Percentiles rank a stretch among this genome's conserved stretches.
phyloP scores from a whole-genome alignment of 2,888 invertebrate species.

The Campoplex nolae region DNA sequence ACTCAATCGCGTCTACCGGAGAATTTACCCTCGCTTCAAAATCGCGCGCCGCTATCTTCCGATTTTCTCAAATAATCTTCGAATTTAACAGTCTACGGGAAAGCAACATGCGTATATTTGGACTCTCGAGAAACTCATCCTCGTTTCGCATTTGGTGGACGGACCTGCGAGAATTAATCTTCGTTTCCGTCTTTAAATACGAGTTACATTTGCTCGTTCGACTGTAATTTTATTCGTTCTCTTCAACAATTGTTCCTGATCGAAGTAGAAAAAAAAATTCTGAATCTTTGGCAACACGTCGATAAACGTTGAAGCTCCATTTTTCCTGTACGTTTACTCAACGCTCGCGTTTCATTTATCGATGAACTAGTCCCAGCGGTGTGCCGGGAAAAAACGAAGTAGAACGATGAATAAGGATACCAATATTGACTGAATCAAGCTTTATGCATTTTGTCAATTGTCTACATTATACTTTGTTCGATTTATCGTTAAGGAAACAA shows the following conservation, averaged over 20 bases:
- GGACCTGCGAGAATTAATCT: background rate
- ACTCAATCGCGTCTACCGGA: constrained; percentile 68
- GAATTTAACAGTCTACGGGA: constrained; percentile 74
- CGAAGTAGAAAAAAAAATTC: background rate
- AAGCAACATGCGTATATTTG: background rate
- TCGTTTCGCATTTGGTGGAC: background rate
- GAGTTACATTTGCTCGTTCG: background rate
- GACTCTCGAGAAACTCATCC: background rate
- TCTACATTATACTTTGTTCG: background rate
- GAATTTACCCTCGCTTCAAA: constrained; percentile 25
- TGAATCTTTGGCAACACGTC: background rate
- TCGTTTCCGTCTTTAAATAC: background rate
- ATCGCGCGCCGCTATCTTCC: background rate
- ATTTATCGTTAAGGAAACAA: background rate
- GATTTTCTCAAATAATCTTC: constrained; percentile 52
- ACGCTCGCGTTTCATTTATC: background rate
- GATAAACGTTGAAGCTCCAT: background rate
- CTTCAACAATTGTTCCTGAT: background rate
- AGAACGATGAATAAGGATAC: background rate
- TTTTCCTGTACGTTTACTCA: background rate
- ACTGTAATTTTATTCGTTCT: background rate
- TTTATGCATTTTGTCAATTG: background rate
- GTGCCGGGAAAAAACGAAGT: background rate
- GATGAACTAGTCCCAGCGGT: background rate
- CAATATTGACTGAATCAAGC: background rate